Conservation (phyloP, 2,113 vertebrate genomes). For the Aleadryas rufinucha region DNA sequence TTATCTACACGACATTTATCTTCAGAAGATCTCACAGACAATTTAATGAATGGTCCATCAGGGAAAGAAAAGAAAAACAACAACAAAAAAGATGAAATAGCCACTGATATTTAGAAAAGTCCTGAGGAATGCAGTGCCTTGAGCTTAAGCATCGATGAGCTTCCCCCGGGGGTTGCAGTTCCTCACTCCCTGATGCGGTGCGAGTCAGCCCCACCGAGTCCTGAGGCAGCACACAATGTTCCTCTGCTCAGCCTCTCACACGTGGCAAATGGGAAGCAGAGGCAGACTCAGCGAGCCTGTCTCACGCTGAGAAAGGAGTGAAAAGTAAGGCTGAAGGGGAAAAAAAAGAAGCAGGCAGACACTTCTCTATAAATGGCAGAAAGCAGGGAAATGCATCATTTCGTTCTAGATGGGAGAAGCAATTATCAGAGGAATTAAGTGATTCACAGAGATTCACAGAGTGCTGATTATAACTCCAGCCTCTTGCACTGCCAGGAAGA, state of each 20-base stretch:
- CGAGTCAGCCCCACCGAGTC: not conserved
- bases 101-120: not conserved
- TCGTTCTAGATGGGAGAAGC: not conserved
- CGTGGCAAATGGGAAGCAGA: conserved; percentile 26
- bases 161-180: not conserved
- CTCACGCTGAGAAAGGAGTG: not conserved
- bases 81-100: not conserved
- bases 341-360: not conserved
- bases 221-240: conserved; percentile 21
- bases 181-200: not conserved
- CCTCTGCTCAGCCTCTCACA: conserved; percentile 9
- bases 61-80: not conserved
- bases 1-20: not conserved
- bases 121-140: not conserved
- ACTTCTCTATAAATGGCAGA: conserved; percentile 16
- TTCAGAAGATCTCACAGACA: not conserved
- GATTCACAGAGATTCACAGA: not conserved
- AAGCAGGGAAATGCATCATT: not conserved
- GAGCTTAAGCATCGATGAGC: not conserved
- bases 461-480: not conserved
- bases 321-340: not conserved
- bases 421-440: conserved; percentile 1
- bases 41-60: not conserved
- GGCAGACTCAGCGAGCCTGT: not conserved
- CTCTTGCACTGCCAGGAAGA: not conserved